Percentiles rank a stretch among this genome's conserved stretches.
These are phyloP conservation scores for Bombyx mori DNA, from an alignment of 1,140 invertebrate species.

Conservation along the genomic window DNA sequence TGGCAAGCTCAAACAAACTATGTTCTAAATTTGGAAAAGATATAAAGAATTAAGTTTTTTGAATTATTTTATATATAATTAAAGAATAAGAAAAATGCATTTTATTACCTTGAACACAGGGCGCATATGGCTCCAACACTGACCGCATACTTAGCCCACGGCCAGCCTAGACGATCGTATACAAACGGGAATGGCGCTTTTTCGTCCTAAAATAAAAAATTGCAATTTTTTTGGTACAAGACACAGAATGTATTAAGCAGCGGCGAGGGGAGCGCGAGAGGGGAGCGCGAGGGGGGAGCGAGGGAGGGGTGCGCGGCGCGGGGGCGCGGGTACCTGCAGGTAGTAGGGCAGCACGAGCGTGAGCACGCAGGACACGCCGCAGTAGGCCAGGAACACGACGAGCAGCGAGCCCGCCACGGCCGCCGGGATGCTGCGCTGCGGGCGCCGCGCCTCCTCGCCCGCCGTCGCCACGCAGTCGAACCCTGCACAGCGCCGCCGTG, in stretches of 20 bases:
- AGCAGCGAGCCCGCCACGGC: constrained; percentile 87
- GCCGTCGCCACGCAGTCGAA: constrained; percentile 92
- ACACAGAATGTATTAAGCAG: no score
- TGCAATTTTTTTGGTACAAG: background rate
- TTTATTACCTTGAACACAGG: constrained; percentile 73
- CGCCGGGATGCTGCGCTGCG: constrained; percentile 90
- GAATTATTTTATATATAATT: no score
- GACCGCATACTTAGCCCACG: constrained; percentile 85
- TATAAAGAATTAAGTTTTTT: no score
- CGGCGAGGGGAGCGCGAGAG: no score
- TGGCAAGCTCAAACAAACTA: no score
- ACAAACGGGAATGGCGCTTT: constrained; percentile 89
- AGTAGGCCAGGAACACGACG: constrained; percentile 89
- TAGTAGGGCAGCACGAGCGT: constrained; percentile 94
- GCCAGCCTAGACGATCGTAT: constrained; percentile 85
- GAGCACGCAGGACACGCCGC: constrained; percentile 87
- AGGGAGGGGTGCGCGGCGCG: no score
- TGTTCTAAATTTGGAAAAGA: no score
- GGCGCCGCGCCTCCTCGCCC: constrained; percentile 89
- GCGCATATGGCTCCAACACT: constrained; percentile 89
- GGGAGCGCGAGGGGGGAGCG: background rate
- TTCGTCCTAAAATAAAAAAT: constrained; percentile 70
- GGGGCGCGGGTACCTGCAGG: constrained; percentile 70
- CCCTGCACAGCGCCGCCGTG: constrained; percentile 18
- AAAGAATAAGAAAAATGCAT: constrained; percentile 1